phyloP scores from a whole-genome alignment of 92 coral and sea anemone genomes.

The Zoanthus sociatus region DNA sequence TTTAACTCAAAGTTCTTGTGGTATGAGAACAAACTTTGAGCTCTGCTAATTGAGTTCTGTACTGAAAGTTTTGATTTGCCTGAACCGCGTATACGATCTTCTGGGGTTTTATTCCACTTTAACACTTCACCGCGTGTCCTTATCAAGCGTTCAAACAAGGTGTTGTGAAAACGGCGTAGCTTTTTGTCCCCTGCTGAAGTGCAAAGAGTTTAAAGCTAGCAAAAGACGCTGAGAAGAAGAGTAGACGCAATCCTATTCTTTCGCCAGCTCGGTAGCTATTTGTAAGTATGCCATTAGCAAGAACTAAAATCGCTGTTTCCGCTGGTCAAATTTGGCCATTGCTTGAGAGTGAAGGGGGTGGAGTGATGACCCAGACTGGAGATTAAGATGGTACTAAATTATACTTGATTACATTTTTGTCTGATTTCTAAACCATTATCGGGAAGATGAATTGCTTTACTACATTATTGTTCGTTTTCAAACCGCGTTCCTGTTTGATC shows the following conservation, averaged over 20 bases:
- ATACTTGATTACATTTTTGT: constrained; percentile 19
- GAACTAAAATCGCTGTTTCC: not conserved
- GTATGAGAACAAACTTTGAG: constrained; percentile 26
- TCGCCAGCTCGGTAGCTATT: not conserved
- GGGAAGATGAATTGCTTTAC: constrained; percentile 29
- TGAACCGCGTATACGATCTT: not conserved
- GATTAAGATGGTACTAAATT: constrained; percentile 20
- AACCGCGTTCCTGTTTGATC: not conserved
- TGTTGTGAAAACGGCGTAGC: not conserved
- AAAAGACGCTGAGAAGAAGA: constrained; percentile 2
- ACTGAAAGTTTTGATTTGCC: not conserved
- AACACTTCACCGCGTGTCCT: not conserved
- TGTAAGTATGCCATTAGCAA: constrained; percentile 13
- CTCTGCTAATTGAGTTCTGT: not conserved
- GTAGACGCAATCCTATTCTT: not conserved
- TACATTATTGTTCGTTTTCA: constrained; percentile 7
- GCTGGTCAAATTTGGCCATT: not conserved
- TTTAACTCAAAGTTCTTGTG: constrained; percentile 19
- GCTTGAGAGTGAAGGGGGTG: constrained; percentile 9
- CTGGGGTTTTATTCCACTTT: not conserved
- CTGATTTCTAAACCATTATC: constrained; percentile 33
- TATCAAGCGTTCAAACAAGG: not conserved
- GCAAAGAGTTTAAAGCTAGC: not conserved
- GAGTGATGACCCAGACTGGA: not conserved
- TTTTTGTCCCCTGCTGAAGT: constrained; percentile 4